Conservation (phyloP, 2,113 vertebrate genomes). For the Oreotrochilus melanogaster region DNA sequence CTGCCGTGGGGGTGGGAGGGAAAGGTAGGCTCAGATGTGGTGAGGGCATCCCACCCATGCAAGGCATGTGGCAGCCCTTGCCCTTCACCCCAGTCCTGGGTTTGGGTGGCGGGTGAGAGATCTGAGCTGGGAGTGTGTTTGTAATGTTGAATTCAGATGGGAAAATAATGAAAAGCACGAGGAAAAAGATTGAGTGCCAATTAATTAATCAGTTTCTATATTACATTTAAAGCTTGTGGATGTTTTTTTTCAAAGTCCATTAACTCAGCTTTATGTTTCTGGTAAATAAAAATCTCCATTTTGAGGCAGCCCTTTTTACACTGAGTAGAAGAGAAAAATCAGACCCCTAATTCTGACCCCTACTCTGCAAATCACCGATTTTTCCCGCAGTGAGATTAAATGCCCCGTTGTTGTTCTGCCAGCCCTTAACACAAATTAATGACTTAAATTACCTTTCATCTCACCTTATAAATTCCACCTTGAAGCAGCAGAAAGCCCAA, state of each 20-base stretch:
- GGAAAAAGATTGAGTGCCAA: slow-evolving; percentile 16
- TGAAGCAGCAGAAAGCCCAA: slow-evolving; percentile 69
- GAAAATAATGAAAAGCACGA: slow-evolving; percentile 3
- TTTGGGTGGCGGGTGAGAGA: accelerated
- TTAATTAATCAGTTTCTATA: slow-evolving; percentile 43
- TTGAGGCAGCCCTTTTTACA: neutral
- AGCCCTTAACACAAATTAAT: slow-evolving; percentile 74
- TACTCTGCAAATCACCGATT: neutral
- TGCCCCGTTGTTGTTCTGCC: slow-evolving; percentile 59
- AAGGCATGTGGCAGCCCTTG: neutral
- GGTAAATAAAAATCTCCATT: slow-evolving; percentile 42
- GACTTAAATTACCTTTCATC: slow-evolving; percentile 76
- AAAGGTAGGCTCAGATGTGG: neutral
- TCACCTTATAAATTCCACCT: slow-evolving; percentile 78
- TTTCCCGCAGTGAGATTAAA: slow-evolving; percentile 58
- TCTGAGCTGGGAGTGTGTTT: neutral
- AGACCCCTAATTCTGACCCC: slow-evolving; percentile 25
- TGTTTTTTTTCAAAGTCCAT: slow-evolving; percentile 8
- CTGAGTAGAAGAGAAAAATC: slow-evolving; percentile 15
- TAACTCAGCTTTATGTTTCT: slow-evolving; percentile 23
- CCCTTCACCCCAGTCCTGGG: accelerated
- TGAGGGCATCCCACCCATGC: accelerated
- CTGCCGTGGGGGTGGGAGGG: neutral
- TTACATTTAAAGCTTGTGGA: slow-evolving; percentile 7
- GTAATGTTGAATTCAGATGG: neutral